phyloP scores from a whole-genome alignment of 2,113 vertebrate species.

The Catagonus wagneri region DNA sequence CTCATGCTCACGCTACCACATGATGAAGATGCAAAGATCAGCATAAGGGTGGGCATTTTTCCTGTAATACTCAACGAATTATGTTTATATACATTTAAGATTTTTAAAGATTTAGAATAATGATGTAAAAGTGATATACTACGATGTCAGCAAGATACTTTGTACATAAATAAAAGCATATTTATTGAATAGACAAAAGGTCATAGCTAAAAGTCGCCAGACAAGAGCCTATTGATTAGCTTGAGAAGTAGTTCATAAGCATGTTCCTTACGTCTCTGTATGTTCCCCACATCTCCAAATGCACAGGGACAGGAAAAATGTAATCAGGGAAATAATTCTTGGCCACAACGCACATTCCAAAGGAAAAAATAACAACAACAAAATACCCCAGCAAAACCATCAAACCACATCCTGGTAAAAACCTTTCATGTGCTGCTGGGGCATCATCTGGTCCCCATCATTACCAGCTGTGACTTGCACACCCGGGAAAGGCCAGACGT shows the following conservation, averaged over 20 bases:
- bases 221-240: background rate
- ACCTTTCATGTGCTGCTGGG: constrained; percentile 75
- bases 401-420: constrained; percentile 83
- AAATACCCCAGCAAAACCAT: constrained; percentile 80
- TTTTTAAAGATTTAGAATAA: background rate
- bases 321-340: constrained; percentile 72
- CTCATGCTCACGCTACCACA: background rate
- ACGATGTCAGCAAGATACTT: background rate
- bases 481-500: constrained; percentile 70
- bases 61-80: background rate
- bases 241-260: constrained; percentile 36
- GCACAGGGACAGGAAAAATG: constrained; percentile 62
- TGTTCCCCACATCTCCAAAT: constrained; percentile 63
- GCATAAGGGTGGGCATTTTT: background rate
- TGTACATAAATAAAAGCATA: background rate
- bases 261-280: constrained; percentile 42
- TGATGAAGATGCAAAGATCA: background rate
- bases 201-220: constrained; percentile 33
- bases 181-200: constrained; percentile 40
- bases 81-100: background rate
- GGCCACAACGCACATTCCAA: constrained; percentile 78
- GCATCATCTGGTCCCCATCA: constrained; percentile 82
- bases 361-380: constrained; percentile 82
- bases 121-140: background rate
- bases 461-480: constrained; percentile 78